Percentiles rank a stretch among this genome's conserved stretches.
These are phyloP conservation scores for Iselma pallidipennis DNA, from an alignment of 2,888 invertebrate genomes.

Conservation along the genomic window DNA sequence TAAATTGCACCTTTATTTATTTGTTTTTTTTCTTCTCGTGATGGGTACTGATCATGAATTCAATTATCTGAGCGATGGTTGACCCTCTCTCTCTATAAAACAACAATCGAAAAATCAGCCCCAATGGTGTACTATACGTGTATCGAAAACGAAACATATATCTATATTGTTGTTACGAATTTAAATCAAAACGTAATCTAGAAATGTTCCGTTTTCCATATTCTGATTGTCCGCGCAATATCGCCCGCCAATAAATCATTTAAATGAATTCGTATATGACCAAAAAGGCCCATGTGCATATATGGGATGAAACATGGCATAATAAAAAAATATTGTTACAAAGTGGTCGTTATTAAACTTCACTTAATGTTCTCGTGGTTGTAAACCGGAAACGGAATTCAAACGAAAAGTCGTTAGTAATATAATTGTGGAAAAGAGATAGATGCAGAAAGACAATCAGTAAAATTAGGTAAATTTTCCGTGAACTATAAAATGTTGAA, in stretches of 20 bases:
- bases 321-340: conserved; percentile 28
- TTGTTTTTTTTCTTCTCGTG: background rate
- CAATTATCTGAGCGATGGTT: background rate
- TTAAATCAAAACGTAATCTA: conserved; percentile 42
- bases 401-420: conserved; percentile 12
- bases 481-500: background rate
- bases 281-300: background rate
- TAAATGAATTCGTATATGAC: conserved; percentile 32
- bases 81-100: background rate
- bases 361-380: conserved; percentile 29
- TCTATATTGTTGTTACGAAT: conserved; percentile 17
- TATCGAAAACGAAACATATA: conserved; percentile 28
- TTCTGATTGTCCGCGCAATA: conserved; percentile 41
- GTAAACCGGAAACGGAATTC: too few relatives aligned
- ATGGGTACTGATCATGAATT: background rate
- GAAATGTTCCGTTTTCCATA: conserved; percentile 39
- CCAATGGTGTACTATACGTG: conserved; percentile 26
- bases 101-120: conserved; percentile 3
- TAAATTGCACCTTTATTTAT: too few relatives aligned
- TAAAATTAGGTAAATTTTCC: background rate
- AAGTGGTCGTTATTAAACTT: conserved; percentile 35
- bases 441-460: background rate
- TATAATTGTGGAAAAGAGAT: background rate
- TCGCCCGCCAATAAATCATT: conserved; percentile 40
- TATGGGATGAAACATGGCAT: background rate